Conservation (phyloP, 2,113 vertebrate genomes). For the Podocnemis expansa region DNA sequence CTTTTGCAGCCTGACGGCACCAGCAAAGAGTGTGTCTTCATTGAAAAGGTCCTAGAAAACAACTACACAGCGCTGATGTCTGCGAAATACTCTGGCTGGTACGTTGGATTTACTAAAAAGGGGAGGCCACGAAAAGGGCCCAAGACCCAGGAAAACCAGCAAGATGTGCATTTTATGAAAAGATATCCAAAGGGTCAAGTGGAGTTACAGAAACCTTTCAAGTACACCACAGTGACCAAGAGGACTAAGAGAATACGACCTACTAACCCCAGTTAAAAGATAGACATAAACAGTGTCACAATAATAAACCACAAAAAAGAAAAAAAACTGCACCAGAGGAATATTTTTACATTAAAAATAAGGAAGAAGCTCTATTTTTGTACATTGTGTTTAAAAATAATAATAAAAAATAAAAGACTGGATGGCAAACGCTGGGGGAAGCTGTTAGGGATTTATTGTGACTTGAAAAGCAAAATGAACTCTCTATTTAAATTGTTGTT, state of each 20-base stretch:
- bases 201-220: slow-evolving; percentile 86
- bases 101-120: slow-evolving; percentile 90
- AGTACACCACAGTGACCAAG: slow-evolving; percentile 90
- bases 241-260: slow-evolving; percentile 84
- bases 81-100: slow-evolving; percentile 87
- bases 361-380: slow-evolving; percentile 89
- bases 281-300: slow-evolving; percentile 51
- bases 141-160: slow-evolving; percentile 88
- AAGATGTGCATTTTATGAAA: slow-evolving; percentile 92
- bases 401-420: slow-evolving; percentile 77
- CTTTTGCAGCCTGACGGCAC: slow-evolving; percentile 80
- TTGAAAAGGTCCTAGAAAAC: slow-evolving; percentile 89
- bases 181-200: slow-evolving; percentile 87
- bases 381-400: slow-evolving; percentile 83
- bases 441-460: slow-evolving; percentile 76
- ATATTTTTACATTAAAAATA: slow-evolving; percentile 89
- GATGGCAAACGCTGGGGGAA: slow-evolving; percentile 78
- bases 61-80: slow-evolving; percentile 91
- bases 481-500: slow-evolving; percentile 74
- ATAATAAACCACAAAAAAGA: slow-evolving; percentile 69
- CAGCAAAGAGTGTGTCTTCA: slow-evolving; percentile 89
- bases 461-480: slow-evolving; percentile 79
- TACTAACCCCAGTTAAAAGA: slow-evolving; percentile 81
- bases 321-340: slow-evolving; percentile 82
- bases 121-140: slow-evolving; percentile 86